Evolutionary conservation across 2,888 invertebrate species (phyloP), one percentile per base, ranked within the genome.

Genomic region (Dasypolia templi): DNA sequence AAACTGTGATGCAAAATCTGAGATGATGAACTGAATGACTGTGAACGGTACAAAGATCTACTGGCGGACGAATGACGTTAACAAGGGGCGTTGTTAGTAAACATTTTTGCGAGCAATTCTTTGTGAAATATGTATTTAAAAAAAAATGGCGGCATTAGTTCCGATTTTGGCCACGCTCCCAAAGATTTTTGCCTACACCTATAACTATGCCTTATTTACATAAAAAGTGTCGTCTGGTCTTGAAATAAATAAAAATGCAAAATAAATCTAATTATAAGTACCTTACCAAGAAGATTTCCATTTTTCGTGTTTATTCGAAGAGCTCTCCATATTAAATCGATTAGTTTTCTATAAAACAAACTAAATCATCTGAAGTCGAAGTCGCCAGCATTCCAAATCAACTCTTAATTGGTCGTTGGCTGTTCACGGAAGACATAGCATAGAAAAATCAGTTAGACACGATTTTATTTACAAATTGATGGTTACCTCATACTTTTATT

Each of bases 331-430:
- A 56, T 44, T 51, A 14, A 51, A 39, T 46, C 51, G n/a, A 22
- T 67, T 51, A 26, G 39, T 49, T 70, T 56, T 62, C 71, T 62
- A 75, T 64, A 77, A 75, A 76, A 72, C 49, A 75, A 86, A 79
- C 59, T 32, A 76, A 79, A 77, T 77, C 77, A 72, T 67, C 67
- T 71, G 55, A 78, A 76, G 76, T 65, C 9, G 67, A 65, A 65
- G 72, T 75, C 71, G 75, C 70, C 79, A 79, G 83, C 82, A 83
- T 87, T 88, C 86, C 79, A 86, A 86, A 89, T 91, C 84, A 87
- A 87, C 82, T 81, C 81, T 85, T 91, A 88, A 91, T 91, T 90
- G 86, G 87, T 84, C 85, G 84, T 74, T 79, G 62, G 77, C 76
- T 67, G 56, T 73, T 67, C 70, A 26, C 42, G 32, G 61, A 14